A percentile compares a stretch with the other conserved stretches of the same genome.
Conservation (phyloP, 2,113 vertebrate species). For the Mastomys coucha region DNA sequence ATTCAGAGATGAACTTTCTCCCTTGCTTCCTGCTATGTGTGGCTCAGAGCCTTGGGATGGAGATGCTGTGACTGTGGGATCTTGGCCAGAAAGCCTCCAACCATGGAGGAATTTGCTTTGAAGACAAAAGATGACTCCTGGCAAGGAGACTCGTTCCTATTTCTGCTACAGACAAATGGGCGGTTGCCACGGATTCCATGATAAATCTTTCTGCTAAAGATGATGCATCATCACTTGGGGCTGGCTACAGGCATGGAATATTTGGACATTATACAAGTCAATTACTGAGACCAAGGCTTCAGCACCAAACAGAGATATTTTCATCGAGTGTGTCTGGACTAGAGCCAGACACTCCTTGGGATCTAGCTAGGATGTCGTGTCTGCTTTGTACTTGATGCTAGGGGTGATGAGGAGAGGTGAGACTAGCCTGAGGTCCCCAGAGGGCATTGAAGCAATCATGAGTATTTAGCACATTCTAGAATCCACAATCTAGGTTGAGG, state of each 20-base stretch:
- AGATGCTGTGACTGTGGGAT: slow-evolving; percentile 30
- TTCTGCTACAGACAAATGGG: slow-evolving; percentile 73
- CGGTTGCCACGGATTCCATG: slow-evolving; percentile 65
- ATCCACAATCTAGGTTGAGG: not conserved
- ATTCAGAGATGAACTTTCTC: not conserved
- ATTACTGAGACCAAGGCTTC: slow-evolving; percentile 73
- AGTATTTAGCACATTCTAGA: not conserved
- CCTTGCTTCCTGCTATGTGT: not conserved
- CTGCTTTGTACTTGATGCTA: not conserved
- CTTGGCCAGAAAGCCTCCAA: slow-evolving; percentile 65
- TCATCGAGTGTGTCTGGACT: slow-evolving; percentile 27
- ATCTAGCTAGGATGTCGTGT: not conserved
- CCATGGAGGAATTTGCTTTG: slow-evolving; percentile 77
- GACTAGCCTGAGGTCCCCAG: not conserved
- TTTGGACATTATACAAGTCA: slow-evolving; percentile 78
- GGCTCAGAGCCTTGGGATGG: not conserved
- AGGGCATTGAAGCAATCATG: not conserved
- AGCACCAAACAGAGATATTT: slow-evolving; percentile 67
- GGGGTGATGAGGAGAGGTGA: not conserved
- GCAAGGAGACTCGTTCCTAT: slow-evolving; percentile 64
- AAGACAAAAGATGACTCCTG: slow-evolving; percentile 77
- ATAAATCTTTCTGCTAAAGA: slow-evolving; percentile 80
- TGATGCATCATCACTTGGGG: slow-evolving; percentile 68
- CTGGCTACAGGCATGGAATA: slow-evolving; percentile 55
- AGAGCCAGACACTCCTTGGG: slow-evolving; percentile 42